These are phyloP conservation scores for Rhea pennata DNA, from an alignment of 2,113 vertebrate species.

Conservation along the genomic window DNA sequence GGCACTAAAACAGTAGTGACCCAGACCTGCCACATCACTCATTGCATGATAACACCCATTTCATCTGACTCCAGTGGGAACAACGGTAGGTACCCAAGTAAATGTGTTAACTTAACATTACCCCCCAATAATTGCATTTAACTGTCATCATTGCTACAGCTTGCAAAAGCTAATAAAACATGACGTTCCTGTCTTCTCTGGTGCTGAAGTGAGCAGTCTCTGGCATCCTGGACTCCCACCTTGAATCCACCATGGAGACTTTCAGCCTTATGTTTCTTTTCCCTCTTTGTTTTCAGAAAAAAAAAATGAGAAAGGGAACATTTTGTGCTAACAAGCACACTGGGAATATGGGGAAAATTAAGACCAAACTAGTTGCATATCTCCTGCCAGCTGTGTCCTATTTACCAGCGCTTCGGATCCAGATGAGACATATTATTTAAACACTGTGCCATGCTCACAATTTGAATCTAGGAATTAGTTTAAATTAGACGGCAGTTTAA, in stretches of 20 bases:
- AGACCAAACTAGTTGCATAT: background rate
- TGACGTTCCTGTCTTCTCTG: background rate
- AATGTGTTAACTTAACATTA: background rate
- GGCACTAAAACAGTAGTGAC: background rate
- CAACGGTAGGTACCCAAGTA: background rate
- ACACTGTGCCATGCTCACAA: background rate
- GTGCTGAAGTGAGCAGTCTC: background rate
- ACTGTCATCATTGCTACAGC: background rate
- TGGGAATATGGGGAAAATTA: constrained; percentile 2
- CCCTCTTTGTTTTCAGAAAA: background rate
- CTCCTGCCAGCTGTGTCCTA: constrained; percentile 33
- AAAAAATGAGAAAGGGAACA: background rate
- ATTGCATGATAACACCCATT: background rate
- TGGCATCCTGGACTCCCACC: background rate
- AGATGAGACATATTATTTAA: constrained; percentile 16
- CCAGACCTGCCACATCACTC: background rate
- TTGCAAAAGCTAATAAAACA: constrained; percentile 26
- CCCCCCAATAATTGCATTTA: constrained; percentile 16
- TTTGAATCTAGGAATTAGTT: constrained; percentile 34
- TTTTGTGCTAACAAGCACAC: constrained; percentile 26
- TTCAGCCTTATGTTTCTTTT: background rate
- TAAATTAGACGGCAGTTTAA: background rate
- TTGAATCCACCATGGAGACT: background rate
- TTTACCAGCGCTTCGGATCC: constrained; percentile 26
- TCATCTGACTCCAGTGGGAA: background rate